Percentiles rank a stretch among this genome's conserved stretches.
These are phyloP conservation scores for Tapirus terrestris DNA, from an alignment of 2,113 vertebrate species.

Conservation along the genomic window DNA sequence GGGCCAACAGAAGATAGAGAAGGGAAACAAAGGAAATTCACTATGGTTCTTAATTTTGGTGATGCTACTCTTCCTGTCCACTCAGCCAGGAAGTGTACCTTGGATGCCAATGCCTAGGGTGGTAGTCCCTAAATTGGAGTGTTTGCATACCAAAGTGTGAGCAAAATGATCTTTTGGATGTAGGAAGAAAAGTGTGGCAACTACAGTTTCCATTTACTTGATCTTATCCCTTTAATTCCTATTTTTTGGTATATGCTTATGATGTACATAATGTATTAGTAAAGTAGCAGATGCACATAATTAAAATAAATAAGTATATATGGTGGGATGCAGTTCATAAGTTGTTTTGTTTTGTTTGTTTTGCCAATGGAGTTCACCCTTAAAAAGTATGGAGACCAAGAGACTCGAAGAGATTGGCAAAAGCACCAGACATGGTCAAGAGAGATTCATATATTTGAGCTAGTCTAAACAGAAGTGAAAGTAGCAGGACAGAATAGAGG, in stretches of 20 bases:
- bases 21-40: not conserved
- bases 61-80: not conserved
- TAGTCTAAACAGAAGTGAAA: not conserved
- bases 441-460: not conserved
- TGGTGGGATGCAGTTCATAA: not conserved
- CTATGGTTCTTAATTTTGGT: not conserved
- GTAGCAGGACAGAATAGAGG: not conserved
- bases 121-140: not conserved
- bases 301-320: slow-evolving; percentile 27
- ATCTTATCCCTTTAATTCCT: not conserved
- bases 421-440: not conserved
- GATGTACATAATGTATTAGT: not conserved
- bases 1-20: not conserved
- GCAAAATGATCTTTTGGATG: not conserved
- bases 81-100: not conserved
- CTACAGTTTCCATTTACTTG: not conserved
- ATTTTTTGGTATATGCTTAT: not conserved
- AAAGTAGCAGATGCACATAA: not conserved
- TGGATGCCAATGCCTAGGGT: not conserved
- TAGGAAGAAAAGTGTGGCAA: not conserved
- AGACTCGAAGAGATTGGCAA: not conserved
- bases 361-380: not conserved
- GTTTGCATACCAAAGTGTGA: not conserved
- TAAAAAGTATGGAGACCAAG: not conserved
- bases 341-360: not conserved